These are phyloP conservation scores for Aphaenogaster floridana DNA, from an alignment of 1,140 invertebrate genomes.

Conservation along the genomic window DNA sequence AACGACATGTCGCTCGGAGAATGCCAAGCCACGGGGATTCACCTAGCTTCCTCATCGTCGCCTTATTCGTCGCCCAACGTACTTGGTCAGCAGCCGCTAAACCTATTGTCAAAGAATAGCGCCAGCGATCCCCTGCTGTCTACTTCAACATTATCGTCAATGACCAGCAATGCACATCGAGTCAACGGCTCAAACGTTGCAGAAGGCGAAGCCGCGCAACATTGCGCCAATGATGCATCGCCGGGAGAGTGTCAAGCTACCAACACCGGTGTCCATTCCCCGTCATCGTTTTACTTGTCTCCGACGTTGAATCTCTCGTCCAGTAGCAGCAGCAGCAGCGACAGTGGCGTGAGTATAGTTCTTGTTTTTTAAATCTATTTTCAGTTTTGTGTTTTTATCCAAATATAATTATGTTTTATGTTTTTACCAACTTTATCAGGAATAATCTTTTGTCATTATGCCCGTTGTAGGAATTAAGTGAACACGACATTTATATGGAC, in stretches of 20 bases:
- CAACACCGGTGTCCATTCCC: conserved; percentile 76
- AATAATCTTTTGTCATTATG: conserved; percentile 45
- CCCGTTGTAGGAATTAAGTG: conserved; percentile 89
- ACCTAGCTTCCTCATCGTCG: conserved; percentile 67
- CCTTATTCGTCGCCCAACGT: conserved; percentile 80
- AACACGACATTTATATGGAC: conserved; percentile 89
- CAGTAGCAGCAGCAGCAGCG: conserved; percentile 80
- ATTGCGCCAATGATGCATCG: conserved; percentile 29
- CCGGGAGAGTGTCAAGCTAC: conserved; percentile 34
- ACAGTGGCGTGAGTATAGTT: conserved; percentile 82
- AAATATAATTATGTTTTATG: too few relatives aligned
- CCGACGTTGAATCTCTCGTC: conserved; percentile 81
- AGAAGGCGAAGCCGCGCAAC: background rate
- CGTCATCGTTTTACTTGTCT: conserved; percentile 38
- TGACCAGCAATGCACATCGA: conserved; percentile 15
- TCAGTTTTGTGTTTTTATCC: background rate
- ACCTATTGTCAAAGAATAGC: conserved; percentile 85
- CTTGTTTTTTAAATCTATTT: background rate
- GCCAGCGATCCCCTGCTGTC: conserved; percentile 77
- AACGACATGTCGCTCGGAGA: conserved; percentile 74
- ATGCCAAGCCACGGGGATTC: conserved; percentile 64
- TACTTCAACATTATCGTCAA: conserved; percentile 5
- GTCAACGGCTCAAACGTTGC: background rate
- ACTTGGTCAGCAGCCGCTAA: conserved; percentile 80
- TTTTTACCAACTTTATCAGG: background rate